Base-by-base conservation (phyloP, 1,140 invertebrate genomes). In the Drosophila erecta region DNA sequence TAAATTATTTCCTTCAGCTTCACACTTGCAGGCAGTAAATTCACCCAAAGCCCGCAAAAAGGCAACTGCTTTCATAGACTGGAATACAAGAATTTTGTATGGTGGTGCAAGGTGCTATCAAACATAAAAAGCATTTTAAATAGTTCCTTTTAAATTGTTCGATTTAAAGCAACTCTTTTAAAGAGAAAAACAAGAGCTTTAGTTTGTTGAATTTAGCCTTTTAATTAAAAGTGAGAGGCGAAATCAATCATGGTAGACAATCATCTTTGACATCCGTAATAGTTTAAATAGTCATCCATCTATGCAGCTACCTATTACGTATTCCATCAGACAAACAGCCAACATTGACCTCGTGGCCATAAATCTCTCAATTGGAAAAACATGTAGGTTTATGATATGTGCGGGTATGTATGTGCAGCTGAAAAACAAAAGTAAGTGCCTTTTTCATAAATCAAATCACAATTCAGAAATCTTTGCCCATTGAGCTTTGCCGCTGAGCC, bases 371-470 rank as follows among this genome's bases (percentile, higher is more conserved):
- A 66, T 51, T 56, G 50, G 15, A 47, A 75, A 74, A 56, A 47
- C n/a, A 27, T 47, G 14, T 55, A 62, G 43, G 40, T 50, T 27
- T 37, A 24, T 4, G 4, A 37, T 37, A 24, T 4, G 4, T 4
- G 4, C 24, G 38, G 0, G 2, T 62, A 55, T 47, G 35, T 53
- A 41, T 41, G 17, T 43, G 17, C 2, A 40, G 33, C n/a, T 56
- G 40, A 55, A 65, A 50, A 50, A 30, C 41, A 69, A 64, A 71
- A 58, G 40, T 33, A 56, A 43, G 22, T 33, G 24, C 10, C 30
- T 40, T 47, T 27, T 58, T 22, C 79, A 73, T 78, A 81, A 83
- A 81, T 81, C 79, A 86, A 85, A 84, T 76, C 17, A 49, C 44
- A 72, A 60, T 41, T n/a, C 40, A 24, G 51, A 46, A 55, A 53